Base-by-base conservation (phyloP, 2,113 vertebrate species). In the Serilophus lunatus region DNA sequence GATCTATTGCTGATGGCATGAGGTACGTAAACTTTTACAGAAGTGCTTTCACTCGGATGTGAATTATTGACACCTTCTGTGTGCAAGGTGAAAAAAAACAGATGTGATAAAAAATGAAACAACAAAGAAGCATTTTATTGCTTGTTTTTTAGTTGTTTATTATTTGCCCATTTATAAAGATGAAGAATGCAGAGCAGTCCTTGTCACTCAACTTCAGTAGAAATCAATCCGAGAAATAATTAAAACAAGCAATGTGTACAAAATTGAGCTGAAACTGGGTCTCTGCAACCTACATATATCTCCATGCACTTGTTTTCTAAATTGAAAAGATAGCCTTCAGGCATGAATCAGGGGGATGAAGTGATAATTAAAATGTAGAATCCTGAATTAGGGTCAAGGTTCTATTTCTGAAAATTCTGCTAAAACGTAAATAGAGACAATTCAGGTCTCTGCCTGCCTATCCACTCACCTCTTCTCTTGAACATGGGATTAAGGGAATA, bases 31-130 rank as follows among this genome's bases (percentile, higher is more conserved):
- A 96, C 84, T 95, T 96, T 97, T 95, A 95, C 77, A 85, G 82
- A 92, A 96, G 13, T 70, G 60, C 29, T 97, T 96, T 96, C 91
- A 82, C 45, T 82, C 78, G 91, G 82, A 91, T 57, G 63, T 95
- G 80, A 97, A 97, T 97, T 97, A 97, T 94, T 96, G 91, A 89
- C 95, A 72, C 57, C 50, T 72, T 40, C 57, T 96, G 49, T 87
- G 50, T 78, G 51, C 53, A 57, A 42, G 42, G 51, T 88, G 17
- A 56, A 83, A 89, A 82, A 91, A 86, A 13, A 5, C 57, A 96
- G 90, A 88, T 93, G 89, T 95, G 85, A 94, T 94, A 95, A 97
- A 94, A 76, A 96, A 82, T 14, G 5, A 38, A 90, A 95, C 18
- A 70, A 71, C 51, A 96, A 90, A 92, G 17, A 77, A 79, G 3